phyloP scores from a whole-genome alignment of 1,140 invertebrate genomes.

The Holotrichia oblita region DNA sequence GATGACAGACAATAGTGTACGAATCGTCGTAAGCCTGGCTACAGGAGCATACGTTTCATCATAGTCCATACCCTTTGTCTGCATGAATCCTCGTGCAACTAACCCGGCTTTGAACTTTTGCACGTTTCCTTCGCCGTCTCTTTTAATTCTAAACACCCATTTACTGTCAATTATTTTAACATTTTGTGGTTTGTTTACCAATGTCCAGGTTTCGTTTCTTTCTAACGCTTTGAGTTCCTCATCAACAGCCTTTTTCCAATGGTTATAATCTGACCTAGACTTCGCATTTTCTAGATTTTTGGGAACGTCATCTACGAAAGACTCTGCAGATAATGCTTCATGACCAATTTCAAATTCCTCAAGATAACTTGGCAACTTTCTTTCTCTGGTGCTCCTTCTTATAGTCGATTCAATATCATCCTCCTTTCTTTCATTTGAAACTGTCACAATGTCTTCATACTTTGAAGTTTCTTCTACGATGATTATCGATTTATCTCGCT shows the following conservation, averaged over 20 bases:
- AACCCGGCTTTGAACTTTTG: slow-evolving; percentile 50
- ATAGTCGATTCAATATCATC: too few relatives aligned
- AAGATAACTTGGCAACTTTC: too few relatives aligned
- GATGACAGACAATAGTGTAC: slow-evolving; percentile 48
- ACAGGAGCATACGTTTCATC: slow-evolving; percentile 58
- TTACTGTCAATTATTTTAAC: slow-evolving; percentile 50
- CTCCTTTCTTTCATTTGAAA: too few relatives aligned
- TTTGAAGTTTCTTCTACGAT: too few relatives aligned
- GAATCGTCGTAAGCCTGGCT: slow-evolving; percentile 50
- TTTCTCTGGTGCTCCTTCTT: too few relatives aligned
- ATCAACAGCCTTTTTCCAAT: slow-evolving; percentile 24
- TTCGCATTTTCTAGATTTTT: slow-evolving; percentile 28
- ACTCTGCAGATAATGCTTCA: too few relatives aligned
- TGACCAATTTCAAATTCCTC: too few relatives aligned
- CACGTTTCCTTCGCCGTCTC: slow-evolving; percentile 20
- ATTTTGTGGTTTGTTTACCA: slow-evolving; percentile 48
- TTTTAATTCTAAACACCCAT: slow-evolving; percentile 45
- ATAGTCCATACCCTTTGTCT: slow-evolving; percentile 59
- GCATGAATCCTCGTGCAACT: slow-evolving; percentile 59
- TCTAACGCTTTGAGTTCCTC: slow-evolving; percentile 54
- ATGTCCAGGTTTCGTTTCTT: slow-evolving; percentile 57
- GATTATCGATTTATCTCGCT: too few relatives aligned
- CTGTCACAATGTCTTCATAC: too few relatives aligned
- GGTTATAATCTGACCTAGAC: slow-evolving; percentile 22
- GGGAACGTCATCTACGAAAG: too few relatives aligned